Evolutionary conservation across 2,888 invertebrate species (phyloP).

Genomic region (Folsomia candida): DNA sequence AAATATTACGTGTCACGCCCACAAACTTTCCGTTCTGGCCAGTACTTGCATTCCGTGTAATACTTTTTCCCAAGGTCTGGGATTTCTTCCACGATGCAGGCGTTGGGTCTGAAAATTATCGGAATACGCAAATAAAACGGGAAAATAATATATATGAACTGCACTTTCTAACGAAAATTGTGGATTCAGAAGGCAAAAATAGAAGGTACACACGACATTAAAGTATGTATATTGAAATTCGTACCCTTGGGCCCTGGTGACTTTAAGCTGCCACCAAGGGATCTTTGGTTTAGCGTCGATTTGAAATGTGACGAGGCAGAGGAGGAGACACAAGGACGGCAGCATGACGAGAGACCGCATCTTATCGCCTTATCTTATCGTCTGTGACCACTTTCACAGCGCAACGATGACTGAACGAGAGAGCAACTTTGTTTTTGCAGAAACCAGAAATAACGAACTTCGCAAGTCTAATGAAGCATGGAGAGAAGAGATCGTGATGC

Average conservation of each 20-base stretch:
- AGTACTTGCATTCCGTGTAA: constrained; percentile 56
- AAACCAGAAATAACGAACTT: too few species aligned
- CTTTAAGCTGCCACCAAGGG: constrained; percentile 55
- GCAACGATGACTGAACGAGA: too few species aligned
- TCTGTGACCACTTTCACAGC: too few species aligned
- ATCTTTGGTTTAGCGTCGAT: constrained; percentile 45
- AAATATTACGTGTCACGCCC: constrained; percentile 55
- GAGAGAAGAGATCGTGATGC: too few species aligned
- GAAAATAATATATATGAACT: background rate
- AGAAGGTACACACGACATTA: background rate
- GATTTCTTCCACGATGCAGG: constrained; percentile 56
- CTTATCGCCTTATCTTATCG: too few species aligned
- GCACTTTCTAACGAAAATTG: background rate
- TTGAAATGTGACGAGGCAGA: too few species aligned
- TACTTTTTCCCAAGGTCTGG: constrained; percentile 54
- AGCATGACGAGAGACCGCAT: too few species aligned
- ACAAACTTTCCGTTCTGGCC: constrained; percentile 55
- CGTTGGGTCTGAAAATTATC: constrained; percentile 54
- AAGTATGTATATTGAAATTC: constrained; percentile 9
- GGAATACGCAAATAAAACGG: background rate
- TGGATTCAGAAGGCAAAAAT: background rate
- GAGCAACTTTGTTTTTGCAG: too few species aligned
- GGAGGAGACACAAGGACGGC: too few species aligned
- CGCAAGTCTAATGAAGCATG: too few species aligned
- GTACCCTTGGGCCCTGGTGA: constrained; percentile 55